phyloP scores from a whole-genome alignment of 2,888 invertebrate species.

The Xestia ashworthii region DNA sequence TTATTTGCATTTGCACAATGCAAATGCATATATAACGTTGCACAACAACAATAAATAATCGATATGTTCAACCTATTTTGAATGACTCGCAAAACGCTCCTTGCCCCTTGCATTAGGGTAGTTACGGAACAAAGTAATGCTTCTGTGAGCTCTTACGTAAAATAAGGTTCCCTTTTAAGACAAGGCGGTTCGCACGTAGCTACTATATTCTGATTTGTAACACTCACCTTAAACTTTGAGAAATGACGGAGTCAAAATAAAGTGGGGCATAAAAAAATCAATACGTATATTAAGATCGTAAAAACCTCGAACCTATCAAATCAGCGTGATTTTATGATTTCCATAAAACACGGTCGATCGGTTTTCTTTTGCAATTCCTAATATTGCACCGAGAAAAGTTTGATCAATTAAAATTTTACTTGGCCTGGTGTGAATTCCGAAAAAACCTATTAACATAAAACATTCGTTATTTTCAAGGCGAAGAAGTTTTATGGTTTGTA shows the following conservation, averaged over 20 bases:
- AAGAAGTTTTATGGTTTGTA: slow-evolving; percentile 89
- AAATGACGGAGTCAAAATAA: slow-evolving; percentile 59
- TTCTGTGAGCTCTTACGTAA: not conserved
- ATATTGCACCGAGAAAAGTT: slow-evolving; percentile 58
- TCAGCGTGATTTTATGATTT: slow-evolving; percentile 69
- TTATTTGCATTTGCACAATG: no score
- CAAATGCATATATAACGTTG: no score
- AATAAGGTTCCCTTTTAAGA: not conserved
- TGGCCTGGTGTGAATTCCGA: slow-evolving; percentile 69
- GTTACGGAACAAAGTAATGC: not conserved
- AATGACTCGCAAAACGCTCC: not conserved
- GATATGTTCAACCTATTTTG: not conserved
- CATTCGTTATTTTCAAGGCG: slow-evolving; percentile 86
- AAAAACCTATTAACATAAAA: slow-evolving; percentile 87
- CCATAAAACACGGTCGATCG: slow-evolving; percentile 67
- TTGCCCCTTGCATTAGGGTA: no score
- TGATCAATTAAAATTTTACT: slow-evolving; percentile 72
- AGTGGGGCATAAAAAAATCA: slow-evolving; percentile 66
- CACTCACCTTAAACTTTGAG: slow-evolving; percentile 55
- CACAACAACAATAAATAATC: not conserved
- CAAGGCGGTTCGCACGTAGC: slow-evolving; percentile 19
- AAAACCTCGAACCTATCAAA: slow-evolving; percentile 67
- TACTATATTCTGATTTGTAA: slow-evolving; percentile 39
- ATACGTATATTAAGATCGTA: slow-evolving; percentile 67
- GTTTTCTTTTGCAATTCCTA: slow-evolving; percentile 59